Evolutionary conservation across 2,797 vertebrate genomes (phyloP).

Genomic region (Malacoraja senta): DNA sequence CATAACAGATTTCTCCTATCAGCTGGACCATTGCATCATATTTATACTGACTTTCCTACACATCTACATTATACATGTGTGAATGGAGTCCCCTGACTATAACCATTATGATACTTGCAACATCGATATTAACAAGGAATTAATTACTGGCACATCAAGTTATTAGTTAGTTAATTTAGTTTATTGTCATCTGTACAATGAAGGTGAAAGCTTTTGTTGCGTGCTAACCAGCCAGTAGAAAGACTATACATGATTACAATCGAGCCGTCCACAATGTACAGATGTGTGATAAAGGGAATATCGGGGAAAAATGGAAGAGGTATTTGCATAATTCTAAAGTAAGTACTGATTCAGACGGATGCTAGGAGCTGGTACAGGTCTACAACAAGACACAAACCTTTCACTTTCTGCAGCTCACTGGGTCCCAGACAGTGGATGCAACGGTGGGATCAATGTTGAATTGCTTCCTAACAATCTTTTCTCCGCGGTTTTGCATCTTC

Average conservation of each 20-base stretch:
- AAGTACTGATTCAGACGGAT: neutral
- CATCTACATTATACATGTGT: neutral
- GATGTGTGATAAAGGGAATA: no score
- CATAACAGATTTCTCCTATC: neutral
- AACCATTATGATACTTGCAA: neutral
- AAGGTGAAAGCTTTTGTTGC: no score
- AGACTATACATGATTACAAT: no score
- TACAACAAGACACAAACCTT: neutral
- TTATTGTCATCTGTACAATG: no score
- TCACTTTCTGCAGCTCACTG: neutral
- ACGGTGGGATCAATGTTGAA: neutral
- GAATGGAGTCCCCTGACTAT: neutral
- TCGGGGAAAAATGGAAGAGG: no score
- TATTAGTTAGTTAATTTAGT: neutral
- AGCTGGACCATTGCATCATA: neutral
- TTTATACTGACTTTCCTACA: neutral
- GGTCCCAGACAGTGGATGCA: neutral
- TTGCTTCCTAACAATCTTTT: neutral
- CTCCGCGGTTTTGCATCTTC: neutral
- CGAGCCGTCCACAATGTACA: no score
- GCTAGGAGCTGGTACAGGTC: neutral
- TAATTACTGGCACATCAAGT: neutral
- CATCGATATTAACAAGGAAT: neutral
- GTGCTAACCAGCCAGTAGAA: no score
- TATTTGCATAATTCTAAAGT: neutral